Base-by-base conservation (phyloP, 2,797 vertebrate species). In the Notoglanidium macrostoma region DNA sequence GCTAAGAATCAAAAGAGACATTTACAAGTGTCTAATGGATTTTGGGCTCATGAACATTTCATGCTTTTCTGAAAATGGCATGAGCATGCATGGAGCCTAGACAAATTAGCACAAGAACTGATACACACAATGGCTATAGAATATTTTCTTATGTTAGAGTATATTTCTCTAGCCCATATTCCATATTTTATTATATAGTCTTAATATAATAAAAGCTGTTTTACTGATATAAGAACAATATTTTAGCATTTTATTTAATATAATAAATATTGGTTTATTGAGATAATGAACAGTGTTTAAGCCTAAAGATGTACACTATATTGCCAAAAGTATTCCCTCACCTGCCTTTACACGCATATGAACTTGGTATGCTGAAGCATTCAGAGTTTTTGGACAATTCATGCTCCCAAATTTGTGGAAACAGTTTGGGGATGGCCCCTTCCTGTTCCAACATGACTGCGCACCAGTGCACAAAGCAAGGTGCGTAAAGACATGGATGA, bases 21-120 rank as follows among this genome's bases (percentile, higher is more conserved):
- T 40, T 67, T 85, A 65, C 59, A 68, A 17, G 26, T 67, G 19
- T 46, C 76, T 80, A 85, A 84, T 79, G 74, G 74, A 72, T 70
- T 67, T 70, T 54, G 57, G 11, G 21, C 5, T 17, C 54, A 88
- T 79, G 35, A 29, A 76, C 65, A 78, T 85, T 88, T 85, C 54
- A 88, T 88, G 35, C 10, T 72, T 23, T 44, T 44, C 63, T n/a
- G n/a, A 57, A 49, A 61, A 85, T 57, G 54, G 49, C 44, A 32
- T 29, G 23, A 67, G 15, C 35, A 76, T 26, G 1, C 80, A 51
- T 21, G 46, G 51, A 23, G 51, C n/a, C 11, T 44, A 9, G 76
- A 57, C 29, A 57, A 57, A 9, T 12, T 59, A 11, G 14, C 78
- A 80, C 23, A 44, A 59, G 32, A 79, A 59, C 51, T 57, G 51